Base-by-base conservation (phyloP, 1,140 invertebrate genomes). In the Protaetia brevitarsis region DNA sequence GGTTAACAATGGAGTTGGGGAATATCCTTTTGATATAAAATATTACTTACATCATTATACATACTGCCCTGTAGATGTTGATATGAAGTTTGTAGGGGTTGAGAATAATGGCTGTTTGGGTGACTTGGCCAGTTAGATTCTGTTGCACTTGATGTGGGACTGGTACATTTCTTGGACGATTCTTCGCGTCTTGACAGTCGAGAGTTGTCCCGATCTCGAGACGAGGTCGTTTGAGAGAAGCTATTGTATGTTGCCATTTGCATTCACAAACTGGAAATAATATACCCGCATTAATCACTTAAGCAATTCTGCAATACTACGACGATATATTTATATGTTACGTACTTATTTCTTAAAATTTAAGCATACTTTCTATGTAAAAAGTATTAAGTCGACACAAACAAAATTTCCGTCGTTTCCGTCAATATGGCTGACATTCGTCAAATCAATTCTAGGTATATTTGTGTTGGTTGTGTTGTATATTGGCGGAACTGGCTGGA, bases 1-100 rank as follows among this genome's bases (percentile, higher is more conserved):
- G n/a, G 31, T 7, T 7, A 34, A 34, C 7, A 7, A 34, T 34
- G n/a, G n/a, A 34, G n/a, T n/a, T n/a, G 7, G 7, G n/a, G 7
- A 7, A 7, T 34, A 34, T 16, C 29, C 10, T 3, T 29, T 11
- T n/a, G 13, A 30, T 31, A n/a, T 59, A 23, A 51, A 1, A n/a
- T 51, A 61, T 13, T 64, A 64, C 66, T 67, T 64, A 67, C 66
- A 64, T 67, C 66, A 60, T 19, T 29, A 51, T 64, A 64, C 62
- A 67, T 63, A 11, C 36, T 30, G 6, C 37, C 27, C 27, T 56
- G 61, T 45, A 64, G 45, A 64, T 64, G 62, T 45, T 67, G 66
- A 34, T 64, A 67, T 21, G 66, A 36, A 16, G 62, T 67, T 64
- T 67, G 66, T 31, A 64, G 26, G 2, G 65, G 29, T 65, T 51